Evolutionary conservation across 2,797 vertebrate genomes (phyloP), one percentile per base, ranked within the genome.

Genomic region (Oreonectes daqikongensis): DNA sequence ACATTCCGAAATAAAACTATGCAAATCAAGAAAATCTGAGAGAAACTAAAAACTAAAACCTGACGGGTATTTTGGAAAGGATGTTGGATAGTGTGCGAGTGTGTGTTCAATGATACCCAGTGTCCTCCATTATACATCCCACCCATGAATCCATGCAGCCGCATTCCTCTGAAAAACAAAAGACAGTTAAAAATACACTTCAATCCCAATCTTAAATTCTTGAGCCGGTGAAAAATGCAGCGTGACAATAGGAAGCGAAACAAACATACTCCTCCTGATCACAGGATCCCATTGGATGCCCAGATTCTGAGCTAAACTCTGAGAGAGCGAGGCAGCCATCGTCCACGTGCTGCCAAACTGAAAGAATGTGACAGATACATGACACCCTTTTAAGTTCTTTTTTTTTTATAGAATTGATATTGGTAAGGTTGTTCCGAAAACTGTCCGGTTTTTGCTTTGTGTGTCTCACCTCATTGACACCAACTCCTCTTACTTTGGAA

Each of bases 91-190:
- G 42, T 66, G 60, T 48, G 20, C 28, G 35, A 6, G 30, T 14
- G 32, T 76, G 68, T 26, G 26, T 46, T 48, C 28, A 63, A 55
- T 69, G 59, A 78, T 93, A 96, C 95, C 95, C 95, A 0, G 94
- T 94, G 85, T 96, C 95, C 81, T 96, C 95, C 95, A 96, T 96
- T 86, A 96, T 94, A 89, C 95, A 96, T 84, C 95, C 95, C 60
- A 91, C 92, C 94, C 94, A 96, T 80, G 92, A 93, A 76, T 95
- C 95, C 84, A 90, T 91, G 85, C 95, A 96, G 89, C 94, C 94
- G 85, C 95, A 96, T 86, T 94, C 94, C 92, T 91, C 89, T 92
- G 85, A 83, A 60, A 40, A 79, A 48, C 50, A 80, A 24, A 69
- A 75, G 75, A 73, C 12, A 79, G 57, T 48, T 24, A 72, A 22